Evolutionary conservation across 64 coral and sea anemone species (phyloP).

Genomic region (Pocillopora verrucosa): DNA sequence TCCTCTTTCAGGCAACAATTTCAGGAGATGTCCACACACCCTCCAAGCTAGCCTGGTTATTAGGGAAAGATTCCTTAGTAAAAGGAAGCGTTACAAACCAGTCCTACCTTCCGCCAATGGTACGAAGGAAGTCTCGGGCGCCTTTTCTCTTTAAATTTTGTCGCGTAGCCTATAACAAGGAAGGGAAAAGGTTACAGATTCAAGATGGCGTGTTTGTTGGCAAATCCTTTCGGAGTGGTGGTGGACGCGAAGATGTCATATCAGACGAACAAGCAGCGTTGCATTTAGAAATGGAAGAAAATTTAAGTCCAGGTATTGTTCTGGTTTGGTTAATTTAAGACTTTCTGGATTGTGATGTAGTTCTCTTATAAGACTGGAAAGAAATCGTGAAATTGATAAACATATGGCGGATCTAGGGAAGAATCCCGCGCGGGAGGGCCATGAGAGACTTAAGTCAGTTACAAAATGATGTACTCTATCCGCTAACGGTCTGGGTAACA

Average conservation of each 20-base stretch:
- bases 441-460: too few species aligned
- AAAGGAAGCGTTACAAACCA: neutral
- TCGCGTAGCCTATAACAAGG: constrained; percentile 19
- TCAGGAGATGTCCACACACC: constrained; percentile 19
- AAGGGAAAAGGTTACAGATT: neutral
- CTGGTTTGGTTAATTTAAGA: neutral
- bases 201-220: constrained; percentile 23
- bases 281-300: neutral
- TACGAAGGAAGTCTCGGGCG: constrained; percentile 4
- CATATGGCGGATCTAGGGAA: too few species aligned
- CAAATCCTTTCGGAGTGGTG: neutral
- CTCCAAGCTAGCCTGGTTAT: neutral
- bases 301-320: neutral
- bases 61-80: neutral
- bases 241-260: neutral
- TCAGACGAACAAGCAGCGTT: constrained; percentile 14
- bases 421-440: too few species aligned
- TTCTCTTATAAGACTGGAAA: too few species aligned
- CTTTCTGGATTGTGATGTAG: too few species aligned
- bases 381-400: too few species aligned
- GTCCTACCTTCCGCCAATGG: neutral
- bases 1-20: neutral
- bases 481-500: too few species aligned
- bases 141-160: constrained; percentile 36
- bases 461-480: too few species aligned